Conservation (phyloP, 2,797 vertebrate genomes). For the Crenichthys baileyi region DNA sequence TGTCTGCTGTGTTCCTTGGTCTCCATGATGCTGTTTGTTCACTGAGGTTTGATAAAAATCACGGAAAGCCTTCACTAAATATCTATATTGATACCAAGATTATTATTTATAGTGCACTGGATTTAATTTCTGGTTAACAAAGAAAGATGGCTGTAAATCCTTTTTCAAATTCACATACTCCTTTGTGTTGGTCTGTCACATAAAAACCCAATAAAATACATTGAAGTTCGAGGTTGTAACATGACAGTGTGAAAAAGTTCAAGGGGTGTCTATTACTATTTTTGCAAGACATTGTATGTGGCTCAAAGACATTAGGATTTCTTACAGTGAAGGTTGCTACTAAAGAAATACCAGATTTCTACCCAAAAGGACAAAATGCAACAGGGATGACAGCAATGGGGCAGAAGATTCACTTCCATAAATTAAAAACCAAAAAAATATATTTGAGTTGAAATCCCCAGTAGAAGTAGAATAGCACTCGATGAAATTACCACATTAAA, state of each 20-base stretch:
- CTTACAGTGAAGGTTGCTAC: slow-evolving; percentile 21
- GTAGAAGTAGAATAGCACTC: background rate
- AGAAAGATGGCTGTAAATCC: too few species aligned
- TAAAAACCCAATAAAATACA: background rate
- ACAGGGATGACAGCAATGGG: slow-evolving; percentile 35
- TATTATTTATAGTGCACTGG: background rate
- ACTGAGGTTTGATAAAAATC: background rate
- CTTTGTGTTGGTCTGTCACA: background rate
- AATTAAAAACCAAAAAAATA: slow-evolving; percentile 13
- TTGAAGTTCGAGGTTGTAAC: background rate
- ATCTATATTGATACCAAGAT: background rate
- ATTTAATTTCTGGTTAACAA: background rate
- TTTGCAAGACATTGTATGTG: background rate
- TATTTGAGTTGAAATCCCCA: slow-evolving; percentile 22
- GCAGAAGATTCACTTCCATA: background rate
- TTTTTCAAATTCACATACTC: too few species aligned
- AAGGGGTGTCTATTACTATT: background rate
- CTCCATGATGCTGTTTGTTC: background rate
- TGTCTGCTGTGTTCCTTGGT: background rate
- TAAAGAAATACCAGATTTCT: slow-evolving; percentile 22
- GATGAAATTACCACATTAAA: slow-evolving; percentile 56
- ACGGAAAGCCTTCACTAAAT: background rate
- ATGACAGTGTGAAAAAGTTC: background rate
- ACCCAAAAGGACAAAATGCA: slow-evolving; percentile 3
- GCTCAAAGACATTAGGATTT: background rate